Base-by-base conservation (phyloP, 2,113 vertebrate genomes). In the Pipa parva region DNA sequence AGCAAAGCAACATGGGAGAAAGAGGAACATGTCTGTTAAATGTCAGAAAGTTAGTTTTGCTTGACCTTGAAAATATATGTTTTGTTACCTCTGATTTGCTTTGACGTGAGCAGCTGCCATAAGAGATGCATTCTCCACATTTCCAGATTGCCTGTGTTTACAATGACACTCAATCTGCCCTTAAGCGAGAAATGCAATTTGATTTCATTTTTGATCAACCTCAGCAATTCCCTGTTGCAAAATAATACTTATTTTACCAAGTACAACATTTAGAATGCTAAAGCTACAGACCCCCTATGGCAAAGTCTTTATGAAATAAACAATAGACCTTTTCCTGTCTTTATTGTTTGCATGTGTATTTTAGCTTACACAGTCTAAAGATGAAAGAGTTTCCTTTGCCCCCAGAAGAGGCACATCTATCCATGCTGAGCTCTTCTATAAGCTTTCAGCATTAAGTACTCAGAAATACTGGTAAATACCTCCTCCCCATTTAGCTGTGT, bases 141-240 rank as follows among this genome's bases (percentile, higher is more conserved):
- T 46, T 65, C 50, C 22, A 59, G 17, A 68, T 52, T 52, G 22
- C 31, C 11, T 39, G 51, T 50, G 28, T 39, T n/a, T 60, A 37
- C 48, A 59, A 59, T 60, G 66, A 60, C 66, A 61, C 57, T 17
- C 29, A 5, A 13, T 36, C 20, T 55, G 56, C 46, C 56, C 56
- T 72, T 45, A 20, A 72, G 71, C 56, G 5, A 60, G 18, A 52
- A 58, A 48, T 18, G 56, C 71, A 64, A 72, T 63, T 72, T 65
- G 55, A 48, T 26, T 72, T 65, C 17, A 7, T 25, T 72, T 65
- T 33, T 37, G 46, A 45, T 45, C 60, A 56, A 58, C 71, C 62
- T 72, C 31, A 64, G 27, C n/a, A 27, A 21, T 18, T 8, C 49
- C 37, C 17, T 10, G 13, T 39, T 13, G 11, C 33, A 54, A 58